Conservation (phyloP, 2,888 invertebrate species). For the Apodemia duryi region DNA sequence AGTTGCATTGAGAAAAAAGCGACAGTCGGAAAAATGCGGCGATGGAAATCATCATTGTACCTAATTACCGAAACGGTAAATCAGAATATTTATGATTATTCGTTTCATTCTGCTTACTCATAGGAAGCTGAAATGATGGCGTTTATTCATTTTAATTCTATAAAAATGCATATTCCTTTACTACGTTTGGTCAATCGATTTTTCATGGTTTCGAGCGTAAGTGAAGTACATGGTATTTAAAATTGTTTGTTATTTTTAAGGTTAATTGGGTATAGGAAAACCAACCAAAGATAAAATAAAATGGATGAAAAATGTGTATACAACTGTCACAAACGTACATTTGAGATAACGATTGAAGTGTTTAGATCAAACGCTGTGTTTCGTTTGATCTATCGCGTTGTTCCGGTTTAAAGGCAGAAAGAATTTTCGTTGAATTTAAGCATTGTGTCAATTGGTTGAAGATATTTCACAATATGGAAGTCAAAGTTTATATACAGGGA, state of each 20-base stretch:
- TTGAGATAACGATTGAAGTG: slow-evolving; percentile 1
- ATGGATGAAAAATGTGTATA: slow-evolving; percentile 3
- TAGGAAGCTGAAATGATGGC: too few species aligned
- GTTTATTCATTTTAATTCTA: too few species aligned
- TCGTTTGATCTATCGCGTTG: slow-evolving; percentile 1
- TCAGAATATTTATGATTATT: too few species aligned
- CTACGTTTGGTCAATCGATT: not conserved
- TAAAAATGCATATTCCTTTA: too few species aligned
- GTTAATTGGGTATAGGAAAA: not conserved
- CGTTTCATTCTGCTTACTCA: too few species aligned
- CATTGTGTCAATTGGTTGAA: not conserved
- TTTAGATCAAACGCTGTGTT: slow-evolving; percentile 3
- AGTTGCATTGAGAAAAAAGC: too few species aligned
- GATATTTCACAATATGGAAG: not conserved
- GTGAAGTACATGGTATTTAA: not conserved
- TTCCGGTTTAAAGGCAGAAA: not conserved
- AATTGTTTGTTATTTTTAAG: not conserved
- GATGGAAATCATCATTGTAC: too few species aligned
- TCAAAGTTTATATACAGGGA: not conserved
- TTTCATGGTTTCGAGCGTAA: not conserved
- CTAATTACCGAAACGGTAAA: too few species aligned
- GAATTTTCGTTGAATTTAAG: not conserved
- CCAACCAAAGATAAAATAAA: slow-evolving; percentile 3
- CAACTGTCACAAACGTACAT: not conserved
- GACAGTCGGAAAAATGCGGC: too few species aligned